These are phyloP conservation scores for Megalops cyprinoides DNA, from an alignment of 2,797 vertebrate species.

Conservation along the genomic window DNA sequence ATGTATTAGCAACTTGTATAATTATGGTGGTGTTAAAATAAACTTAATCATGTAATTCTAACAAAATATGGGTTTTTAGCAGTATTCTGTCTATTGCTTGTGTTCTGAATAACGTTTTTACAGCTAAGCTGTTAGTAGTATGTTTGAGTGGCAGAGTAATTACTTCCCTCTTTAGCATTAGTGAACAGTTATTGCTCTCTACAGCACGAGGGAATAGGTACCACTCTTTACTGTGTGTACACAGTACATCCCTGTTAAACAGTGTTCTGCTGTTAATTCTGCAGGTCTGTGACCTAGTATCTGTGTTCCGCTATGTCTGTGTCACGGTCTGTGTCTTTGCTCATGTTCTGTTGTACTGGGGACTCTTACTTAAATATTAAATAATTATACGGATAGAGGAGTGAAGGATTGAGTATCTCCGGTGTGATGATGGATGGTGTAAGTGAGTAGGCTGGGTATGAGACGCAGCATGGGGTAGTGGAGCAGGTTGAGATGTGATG, in stretches of 20 bases:
- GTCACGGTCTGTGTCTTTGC: not conserved
- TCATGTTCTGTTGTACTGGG: not conserved
- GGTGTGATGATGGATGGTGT: too few relatives aligned
- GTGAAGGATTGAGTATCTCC: too few relatives aligned
- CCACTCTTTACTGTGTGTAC: not conserved
- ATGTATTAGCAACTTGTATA: not conserved
- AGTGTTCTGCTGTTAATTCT: not conserved
- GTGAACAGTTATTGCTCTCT: constrained; percentile 12
- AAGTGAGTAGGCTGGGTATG: too few relatives aligned
- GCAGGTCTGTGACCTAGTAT: not conserved
- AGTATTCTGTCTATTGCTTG: not conserved
- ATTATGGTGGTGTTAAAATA: not conserved
- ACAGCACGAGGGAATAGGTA: constrained; percentile 6
- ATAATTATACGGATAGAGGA: not conserved
- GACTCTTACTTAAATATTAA: not conserved
- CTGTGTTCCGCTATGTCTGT: constrained; percentile 2
- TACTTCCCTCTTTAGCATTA: not conserved
- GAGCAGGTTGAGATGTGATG: too few relatives aligned
- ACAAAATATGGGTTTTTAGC: constrained; percentile 9
- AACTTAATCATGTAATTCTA: not conserved
- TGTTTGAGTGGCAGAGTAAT: not conserved
- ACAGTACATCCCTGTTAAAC: not conserved
- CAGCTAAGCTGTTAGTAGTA: not conserved
- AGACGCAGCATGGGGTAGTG: too few relatives aligned
- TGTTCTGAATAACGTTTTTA: not conserved